These are phyloP conservation scores for Rugalucina vietnamica DNA, from an alignment of 2,888 invertebrate species.

Conservation along the genomic window DNA sequence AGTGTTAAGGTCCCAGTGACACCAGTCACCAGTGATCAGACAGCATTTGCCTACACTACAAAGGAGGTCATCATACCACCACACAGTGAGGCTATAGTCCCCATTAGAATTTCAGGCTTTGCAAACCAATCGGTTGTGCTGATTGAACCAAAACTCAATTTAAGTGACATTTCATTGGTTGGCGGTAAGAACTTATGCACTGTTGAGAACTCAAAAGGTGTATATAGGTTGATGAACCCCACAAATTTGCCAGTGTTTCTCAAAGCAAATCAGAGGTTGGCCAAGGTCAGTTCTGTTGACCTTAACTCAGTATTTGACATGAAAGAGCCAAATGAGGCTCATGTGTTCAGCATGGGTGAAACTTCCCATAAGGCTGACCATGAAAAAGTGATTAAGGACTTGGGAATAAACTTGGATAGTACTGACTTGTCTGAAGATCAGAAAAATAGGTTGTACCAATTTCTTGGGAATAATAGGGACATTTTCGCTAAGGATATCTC, in stretches of 20 bases:
- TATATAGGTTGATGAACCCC: conserved; percentile 22
- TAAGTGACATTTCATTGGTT: background rate
- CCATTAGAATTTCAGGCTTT: background rate
- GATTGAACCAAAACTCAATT: background rate
- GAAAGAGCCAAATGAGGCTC: background rate
- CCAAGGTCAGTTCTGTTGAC: background rate
- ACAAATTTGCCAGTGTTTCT: conserved; percentile 20
- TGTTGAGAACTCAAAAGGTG: background rate
- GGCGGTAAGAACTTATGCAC: background rate
- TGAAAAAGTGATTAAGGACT: background rate
- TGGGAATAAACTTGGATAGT: conserved; percentile 14
- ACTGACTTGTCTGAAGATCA: background rate
- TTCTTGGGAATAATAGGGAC: conserved; percentile 14
- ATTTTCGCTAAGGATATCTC: conserved; percentile 33
- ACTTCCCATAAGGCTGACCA: background rate
- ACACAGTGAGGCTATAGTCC: too few species aligned
- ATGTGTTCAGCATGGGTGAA: background rate
- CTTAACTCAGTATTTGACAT: background rate
- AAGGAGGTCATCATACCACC: conserved; percentile 1
- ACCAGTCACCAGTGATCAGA: background rate
- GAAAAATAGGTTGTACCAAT: background rate
- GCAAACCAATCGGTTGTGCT: background rate
- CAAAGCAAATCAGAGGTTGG: background rate
- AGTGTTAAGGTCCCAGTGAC: too few species aligned
- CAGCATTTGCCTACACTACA: background rate